phyloP scores from a whole-genome alignment of 2,113 vertebrate genomes.

The Mixornis gularis region DNA sequence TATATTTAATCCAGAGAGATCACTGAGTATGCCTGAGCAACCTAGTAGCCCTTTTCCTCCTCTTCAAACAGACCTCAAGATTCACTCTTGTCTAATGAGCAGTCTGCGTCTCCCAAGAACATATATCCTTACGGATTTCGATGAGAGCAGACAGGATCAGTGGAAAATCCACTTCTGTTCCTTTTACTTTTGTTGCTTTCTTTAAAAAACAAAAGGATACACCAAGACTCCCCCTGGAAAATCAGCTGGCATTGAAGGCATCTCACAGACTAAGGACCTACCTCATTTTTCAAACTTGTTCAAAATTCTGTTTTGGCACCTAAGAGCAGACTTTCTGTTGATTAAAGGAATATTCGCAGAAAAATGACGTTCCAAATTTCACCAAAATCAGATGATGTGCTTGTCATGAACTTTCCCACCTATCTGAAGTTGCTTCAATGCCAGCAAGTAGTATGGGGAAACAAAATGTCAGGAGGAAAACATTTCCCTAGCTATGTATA shows the following conservation, averaged over 20 bases:
- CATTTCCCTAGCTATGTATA: background rate
- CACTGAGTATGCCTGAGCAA: constrained; percentile 28
- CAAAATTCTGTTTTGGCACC: background rate
- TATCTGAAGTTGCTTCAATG: background rate
- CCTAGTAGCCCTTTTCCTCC: constrained; percentile 39
- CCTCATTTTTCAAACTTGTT: background rate
- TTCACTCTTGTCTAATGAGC: constrained; percentile 25
- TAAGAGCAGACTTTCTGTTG: background rate
- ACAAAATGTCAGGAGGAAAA: background rate
- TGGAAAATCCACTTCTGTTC: constrained; percentile 33
- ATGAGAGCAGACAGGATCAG: constrained; percentile 24
- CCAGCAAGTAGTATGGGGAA: background rate
- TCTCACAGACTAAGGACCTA: background rate
- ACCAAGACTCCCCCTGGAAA: constrained; percentile 18
- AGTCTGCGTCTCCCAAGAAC: background rate
- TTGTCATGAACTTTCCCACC: background rate
- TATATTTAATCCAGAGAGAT: constrained; percentile 51
- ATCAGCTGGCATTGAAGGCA: background rate
- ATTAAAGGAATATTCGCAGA: background rate
- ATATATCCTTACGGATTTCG: background rate
- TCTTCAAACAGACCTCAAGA: constrained; percentile 51
- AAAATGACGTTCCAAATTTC: background rate
- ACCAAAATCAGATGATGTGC: background rate
- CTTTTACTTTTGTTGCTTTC: background rate
- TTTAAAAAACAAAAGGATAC: constrained; percentile 29